Base-by-base conservation (phyloP, 2,113 vertebrate genomes). In the Perca fluviatilis region DNA sequence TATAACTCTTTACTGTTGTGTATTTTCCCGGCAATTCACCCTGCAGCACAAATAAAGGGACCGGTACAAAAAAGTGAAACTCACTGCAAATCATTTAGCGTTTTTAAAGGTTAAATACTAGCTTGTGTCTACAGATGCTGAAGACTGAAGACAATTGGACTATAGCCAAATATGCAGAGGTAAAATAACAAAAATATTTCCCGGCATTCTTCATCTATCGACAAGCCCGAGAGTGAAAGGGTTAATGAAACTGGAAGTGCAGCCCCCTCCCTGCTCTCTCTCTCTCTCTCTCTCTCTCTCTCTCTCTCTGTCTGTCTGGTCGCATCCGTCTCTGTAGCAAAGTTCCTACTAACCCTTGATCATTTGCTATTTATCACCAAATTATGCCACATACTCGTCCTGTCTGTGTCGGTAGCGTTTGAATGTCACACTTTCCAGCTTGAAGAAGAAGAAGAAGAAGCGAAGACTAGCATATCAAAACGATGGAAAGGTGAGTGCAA, bases 181-280 rank as follows among this genome's bases (percentile, higher is more conserved):
- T 69, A 14, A 64, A 65, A 66, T 51, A 14, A 8, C 47, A 25
- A 3, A 23, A 10, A 65, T 21, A 36, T 9, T 2, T 25, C 33
- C 33, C 9, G 16, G 14, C 33, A 25, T 36, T 15, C 46, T 23
- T 6, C 2, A 10, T 30, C n/a, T 3, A 18, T 11, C 46, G 43
- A 12, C 53, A 2, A 0, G 3, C 5, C n/a, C 36, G 58, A 16
- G 3, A 61, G 63, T 33, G 80, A 87, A 80, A 30, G 85, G 47
- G 91, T 93, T 92, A 93, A 93, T 36, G n/a, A 75, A 65, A 65
- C 30, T 85, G 83, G 86, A 82, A 74, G 74, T 62, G 16, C 2
- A 33, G 43, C 54, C 84, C 66, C 82, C 87, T 85, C 87, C 83
- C 54, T 77, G 79, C 72, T 53, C 54, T 60, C 69, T 15, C 51